Percentiles rank a stretch among this genome's conserved stretches.
Conservation (phyloP, 1,140 invertebrate genomes). For the Conus betulinus region DNA sequence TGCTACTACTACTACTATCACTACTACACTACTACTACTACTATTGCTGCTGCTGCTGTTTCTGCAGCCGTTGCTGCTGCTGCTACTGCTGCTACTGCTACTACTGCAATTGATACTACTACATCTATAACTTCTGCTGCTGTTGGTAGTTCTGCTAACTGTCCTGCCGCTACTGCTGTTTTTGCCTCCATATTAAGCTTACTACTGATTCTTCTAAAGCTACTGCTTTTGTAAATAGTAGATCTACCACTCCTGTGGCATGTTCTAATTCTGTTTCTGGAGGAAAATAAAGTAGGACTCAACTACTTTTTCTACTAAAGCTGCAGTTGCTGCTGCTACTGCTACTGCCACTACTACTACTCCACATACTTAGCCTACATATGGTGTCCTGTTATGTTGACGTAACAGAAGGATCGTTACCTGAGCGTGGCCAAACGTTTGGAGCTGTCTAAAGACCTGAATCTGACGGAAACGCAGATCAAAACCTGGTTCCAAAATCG, state of each 20-base stretch:
- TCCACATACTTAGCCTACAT: no score
- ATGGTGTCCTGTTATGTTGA: not conserved
- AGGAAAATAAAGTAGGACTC: no score
- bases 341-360: not conserved
- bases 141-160: not conserved
- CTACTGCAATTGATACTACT: not conserved
- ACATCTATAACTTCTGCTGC: not conserved
- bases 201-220: not conserved
- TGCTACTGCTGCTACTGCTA: not conserved
- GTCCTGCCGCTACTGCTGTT: not conserved
- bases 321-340: not conserved
- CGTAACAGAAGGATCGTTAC: constrained; percentile 89
- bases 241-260: not conserved
- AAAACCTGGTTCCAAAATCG: constrained; percentile 98
- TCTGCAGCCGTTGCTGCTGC: not conserved
- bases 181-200: not conserved
- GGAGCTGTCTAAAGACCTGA: constrained; percentile 91
- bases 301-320: not conserved
- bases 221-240: not conserved
- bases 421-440: constrained; percentile 95
- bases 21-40: no score
- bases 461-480: constrained; percentile 95
- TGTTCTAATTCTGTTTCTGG: no score
- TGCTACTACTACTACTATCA: no score
- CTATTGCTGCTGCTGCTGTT: not conserved